These are phyloP conservation scores for Microtus ochrogaster DNA, from an alignment of 2,113 vertebrate genomes.

Conservation along the genomic window DNA sequence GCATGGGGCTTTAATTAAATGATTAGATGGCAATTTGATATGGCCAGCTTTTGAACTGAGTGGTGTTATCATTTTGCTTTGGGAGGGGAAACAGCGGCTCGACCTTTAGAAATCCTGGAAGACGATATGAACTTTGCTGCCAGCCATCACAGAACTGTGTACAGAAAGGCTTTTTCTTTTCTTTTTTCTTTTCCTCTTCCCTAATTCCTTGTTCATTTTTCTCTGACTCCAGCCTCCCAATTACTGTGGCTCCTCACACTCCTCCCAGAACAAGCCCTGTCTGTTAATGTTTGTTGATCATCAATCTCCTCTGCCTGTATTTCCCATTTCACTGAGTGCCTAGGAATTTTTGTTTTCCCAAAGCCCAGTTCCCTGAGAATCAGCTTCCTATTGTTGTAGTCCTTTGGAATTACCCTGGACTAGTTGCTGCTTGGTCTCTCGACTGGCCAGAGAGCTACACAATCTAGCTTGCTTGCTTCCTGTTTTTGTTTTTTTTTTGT, in stretches of 20 bases:
- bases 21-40: slow-evolving; percentile 87
- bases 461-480: neutral
- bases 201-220: neutral
- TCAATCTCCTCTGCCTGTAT: neutral
- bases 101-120: slow-evolving; percentile 81
- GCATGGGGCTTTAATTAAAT: slow-evolving; percentile 85
- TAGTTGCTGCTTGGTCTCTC: neutral
- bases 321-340: neutral
- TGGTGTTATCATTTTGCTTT: slow-evolving; percentile 78
- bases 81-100: slow-evolving; percentile 75
- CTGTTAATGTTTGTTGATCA: neutral
- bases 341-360: neutral
- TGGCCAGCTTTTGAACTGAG: slow-evolving; percentile 82
- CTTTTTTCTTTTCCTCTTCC: neutral
- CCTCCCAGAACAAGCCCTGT: neutral
- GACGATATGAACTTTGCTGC: slow-evolving; percentile 74
- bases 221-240: neutral
- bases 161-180: slow-evolving; percentile 15
- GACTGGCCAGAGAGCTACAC: neutral
- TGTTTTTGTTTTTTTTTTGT: too few relatives aligned
- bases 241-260: neutral
- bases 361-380: neutral
- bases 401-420: neutral
- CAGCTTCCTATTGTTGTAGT: neutral
- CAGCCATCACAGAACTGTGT: neutral